Conservation (phyloP, 2,113 vertebrate genomes). For the Brachyhypopomus occidentalis region DNA sequence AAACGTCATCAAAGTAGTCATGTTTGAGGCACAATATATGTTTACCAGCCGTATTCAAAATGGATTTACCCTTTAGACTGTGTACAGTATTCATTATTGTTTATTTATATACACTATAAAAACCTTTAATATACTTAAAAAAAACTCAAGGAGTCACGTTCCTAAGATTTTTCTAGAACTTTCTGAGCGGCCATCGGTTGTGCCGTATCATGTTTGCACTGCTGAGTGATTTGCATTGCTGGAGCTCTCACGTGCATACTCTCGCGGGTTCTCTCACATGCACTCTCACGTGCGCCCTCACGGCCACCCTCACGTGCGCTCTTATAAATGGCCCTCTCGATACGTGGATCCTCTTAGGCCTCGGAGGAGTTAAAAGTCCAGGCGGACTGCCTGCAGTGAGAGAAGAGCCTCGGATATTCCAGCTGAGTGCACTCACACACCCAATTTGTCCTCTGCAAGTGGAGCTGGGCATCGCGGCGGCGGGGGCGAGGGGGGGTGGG, state of each 20-base stretch:
- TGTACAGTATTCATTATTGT: too few relatives aligned
- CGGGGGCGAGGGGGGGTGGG: background rate
- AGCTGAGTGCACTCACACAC: conserved; percentile 61
- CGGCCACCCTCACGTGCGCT: background rate
- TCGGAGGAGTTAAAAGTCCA: conserved; percentile 46
- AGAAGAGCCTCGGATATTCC: conserved; percentile 58
- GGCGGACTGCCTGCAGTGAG: conserved; percentile 50
- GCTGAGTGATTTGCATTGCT: background rate
- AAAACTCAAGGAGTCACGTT: too few relatives aligned
- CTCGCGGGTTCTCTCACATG: too few relatives aligned
- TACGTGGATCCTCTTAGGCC: conserved; percentile 32
- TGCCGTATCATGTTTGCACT: conserved; percentile 19
- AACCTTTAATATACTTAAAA: too few relatives aligned
- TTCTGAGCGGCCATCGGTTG: background rate
- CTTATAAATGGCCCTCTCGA: conserved; percentile 35
- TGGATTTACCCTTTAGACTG: too few relatives aligned
- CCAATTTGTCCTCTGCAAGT: conserved; percentile 56
- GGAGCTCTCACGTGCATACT: too few relatives aligned
- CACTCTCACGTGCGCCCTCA: background rate
- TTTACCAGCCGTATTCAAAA: background rate
- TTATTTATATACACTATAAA: too few relatives aligned
- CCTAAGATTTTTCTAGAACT: too few relatives aligned
- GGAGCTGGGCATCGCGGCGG: background rate
- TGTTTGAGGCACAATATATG: background rate
- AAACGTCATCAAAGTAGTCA: background rate